Evolutionary conservation across 2,113 vertebrate genomes (phyloP).

Genomic region (Corythornis vintsioides): DNA sequence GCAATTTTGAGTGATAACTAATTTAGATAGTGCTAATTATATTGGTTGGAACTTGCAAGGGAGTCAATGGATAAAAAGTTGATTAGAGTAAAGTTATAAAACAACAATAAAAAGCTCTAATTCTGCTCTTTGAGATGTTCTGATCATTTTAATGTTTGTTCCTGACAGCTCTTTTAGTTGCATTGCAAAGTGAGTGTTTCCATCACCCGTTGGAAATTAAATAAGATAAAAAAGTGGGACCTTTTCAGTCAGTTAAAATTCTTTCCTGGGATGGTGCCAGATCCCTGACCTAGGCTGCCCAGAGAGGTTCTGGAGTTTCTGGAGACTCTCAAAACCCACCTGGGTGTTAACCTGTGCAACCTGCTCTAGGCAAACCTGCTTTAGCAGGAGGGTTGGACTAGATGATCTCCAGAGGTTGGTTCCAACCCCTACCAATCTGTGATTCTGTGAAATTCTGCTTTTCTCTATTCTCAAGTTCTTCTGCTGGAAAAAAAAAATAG

Average conservation of each 20-base stretch:
- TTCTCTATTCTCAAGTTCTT: background rate
- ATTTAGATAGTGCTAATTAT: slow-evolving; percentile 85
- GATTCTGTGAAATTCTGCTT: background rate
- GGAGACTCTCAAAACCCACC: background rate
- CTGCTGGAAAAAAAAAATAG: background rate
- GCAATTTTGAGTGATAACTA: slow-evolving; percentile 81
- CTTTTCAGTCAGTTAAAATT: background rate
- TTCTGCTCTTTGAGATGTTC: slow-evolving; percentile 45
- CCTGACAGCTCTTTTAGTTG: slow-evolving; percentile 3
- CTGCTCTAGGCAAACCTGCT: background rate
- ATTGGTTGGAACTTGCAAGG: slow-evolving; percentile 69
- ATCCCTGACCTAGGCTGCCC: background rate
- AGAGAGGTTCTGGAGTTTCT: background rate
- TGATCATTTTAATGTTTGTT: slow-evolving; percentile 58
- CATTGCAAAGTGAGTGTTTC: slow-evolving; percentile 10
- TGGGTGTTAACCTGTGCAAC: background rate
- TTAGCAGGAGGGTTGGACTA: background rate
- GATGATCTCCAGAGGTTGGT: background rate
- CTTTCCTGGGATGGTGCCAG: background rate
- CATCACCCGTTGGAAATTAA: background rate
- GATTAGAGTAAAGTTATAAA: slow-evolving; percentile 77
- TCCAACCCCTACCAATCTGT: background rate
- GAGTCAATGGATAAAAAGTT: slow-evolving; percentile 67
- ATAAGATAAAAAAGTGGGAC: background rate
- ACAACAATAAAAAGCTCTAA: slow-evolving; percentile 65